These are phyloP conservation scores for Protobothrops mucrosquamatus DNA, from an alignment of 2,113 vertebrate genomes.

Conservation along the genomic window DNA sequence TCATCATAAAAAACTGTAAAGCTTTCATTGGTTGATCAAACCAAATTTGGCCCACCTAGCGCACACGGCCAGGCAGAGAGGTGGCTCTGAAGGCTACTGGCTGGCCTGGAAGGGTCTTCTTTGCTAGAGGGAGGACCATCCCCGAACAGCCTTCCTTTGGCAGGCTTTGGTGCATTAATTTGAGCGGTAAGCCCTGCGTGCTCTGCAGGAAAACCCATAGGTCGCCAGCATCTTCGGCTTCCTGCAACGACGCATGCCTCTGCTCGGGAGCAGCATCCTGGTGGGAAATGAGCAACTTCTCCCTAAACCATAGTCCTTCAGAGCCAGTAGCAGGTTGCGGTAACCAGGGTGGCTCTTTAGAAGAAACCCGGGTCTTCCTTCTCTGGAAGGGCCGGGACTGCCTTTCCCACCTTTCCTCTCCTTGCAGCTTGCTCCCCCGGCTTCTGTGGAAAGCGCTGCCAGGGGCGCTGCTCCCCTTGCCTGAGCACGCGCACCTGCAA, in stretches of 20 bases:
- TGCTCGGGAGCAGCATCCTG: neutral
- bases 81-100: neutral
- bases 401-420: neutral
- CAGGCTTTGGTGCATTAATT: neutral
- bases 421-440: slow-evolving; percentile 27
- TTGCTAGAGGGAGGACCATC: neutral
- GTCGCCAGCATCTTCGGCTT: slow-evolving; percentile 15
- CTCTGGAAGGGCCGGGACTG: neutral
- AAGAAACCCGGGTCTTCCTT: neutral
- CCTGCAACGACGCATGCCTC: neutral
- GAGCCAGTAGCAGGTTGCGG: neutral
- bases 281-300: slow-evolving; percentile 8
- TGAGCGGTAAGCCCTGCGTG: neutral
- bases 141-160: neutral
- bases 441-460: slow-evolving; percentile 11
- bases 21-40: no score
- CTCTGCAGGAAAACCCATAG: neutral
- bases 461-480: neutral
- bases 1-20: neutral
- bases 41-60: neutral
- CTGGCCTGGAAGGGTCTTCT: neutral
- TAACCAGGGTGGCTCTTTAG: neutral
- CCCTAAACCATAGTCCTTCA: neutral
- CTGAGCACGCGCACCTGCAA: neutral
- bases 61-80: neutral